A percentile compares a stretch with the other conserved stretches of the same genome.
Conservation (phyloP, 1,140 invertebrate species). For the Hestina assimilis region DNA sequence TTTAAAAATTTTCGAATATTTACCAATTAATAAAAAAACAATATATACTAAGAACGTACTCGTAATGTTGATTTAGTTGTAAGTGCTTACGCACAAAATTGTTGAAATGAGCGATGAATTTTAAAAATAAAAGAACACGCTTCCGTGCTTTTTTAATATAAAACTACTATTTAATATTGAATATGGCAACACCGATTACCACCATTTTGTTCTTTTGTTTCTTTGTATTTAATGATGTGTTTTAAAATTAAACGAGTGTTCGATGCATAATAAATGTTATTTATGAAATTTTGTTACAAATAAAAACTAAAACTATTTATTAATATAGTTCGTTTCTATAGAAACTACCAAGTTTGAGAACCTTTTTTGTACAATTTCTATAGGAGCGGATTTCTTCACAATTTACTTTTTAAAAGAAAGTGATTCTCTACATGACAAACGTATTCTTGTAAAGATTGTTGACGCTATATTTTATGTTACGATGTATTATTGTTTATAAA, state of each 20-base stretch:
- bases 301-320: constrained; percentile 6
- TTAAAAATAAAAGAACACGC: constrained; percentile 2
- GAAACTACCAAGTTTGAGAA: too few species aligned
- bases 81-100: constrained; percentile 21
- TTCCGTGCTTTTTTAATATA: background rate
- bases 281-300: constrained; percentile 18
- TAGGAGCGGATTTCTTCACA: constrained; percentile 17
- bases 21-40: too few species aligned
- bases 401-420: constrained; percentile 14
- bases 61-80: constrained; percentile 7
- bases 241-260: constrained; percentile 31
- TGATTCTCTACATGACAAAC: constrained; percentile 38
- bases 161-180: background rate
- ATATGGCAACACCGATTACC: constrained; percentile 25
- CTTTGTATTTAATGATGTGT: constrained; percentile 29
- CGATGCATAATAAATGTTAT: constrained; percentile 5
- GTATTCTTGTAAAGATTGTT: constrained; percentile 44
- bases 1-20: background rate
- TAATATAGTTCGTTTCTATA: too few species aligned
- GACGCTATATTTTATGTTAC: constrained; percentile 46
- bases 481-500: constrained; percentile 63
- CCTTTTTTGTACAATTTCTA: too few species aligned
- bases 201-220: constrained; percentile 26
- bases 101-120: background rate
- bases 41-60: too few species aligned